These are phyloP conservation scores for Rhinopomastus cyanomelas DNA, from an alignment of 2,113 vertebrate species.

Conservation along the genomic window DNA sequence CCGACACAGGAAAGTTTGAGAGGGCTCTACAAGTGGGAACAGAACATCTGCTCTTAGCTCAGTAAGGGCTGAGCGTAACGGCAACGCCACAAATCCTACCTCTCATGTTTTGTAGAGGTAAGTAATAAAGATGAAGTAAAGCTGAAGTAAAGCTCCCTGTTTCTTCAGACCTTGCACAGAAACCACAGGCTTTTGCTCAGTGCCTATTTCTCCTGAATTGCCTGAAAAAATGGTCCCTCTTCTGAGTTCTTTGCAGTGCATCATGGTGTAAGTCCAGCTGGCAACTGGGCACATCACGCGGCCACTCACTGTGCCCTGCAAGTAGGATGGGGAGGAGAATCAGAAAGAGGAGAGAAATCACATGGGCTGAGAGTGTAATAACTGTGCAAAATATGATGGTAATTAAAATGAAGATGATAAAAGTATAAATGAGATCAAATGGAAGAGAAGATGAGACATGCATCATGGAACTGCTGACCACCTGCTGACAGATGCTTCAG, in stretches of 20 bases:
- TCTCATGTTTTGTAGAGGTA: constrained; percentile 14
- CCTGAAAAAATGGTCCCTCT: background rate
- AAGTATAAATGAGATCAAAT: background rate
- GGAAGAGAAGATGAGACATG: background rate
- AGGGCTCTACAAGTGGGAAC: background rate
- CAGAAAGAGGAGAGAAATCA: too few species aligned
- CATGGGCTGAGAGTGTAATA: background rate
- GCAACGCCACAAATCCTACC: background rate
- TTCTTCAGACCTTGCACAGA: background rate
- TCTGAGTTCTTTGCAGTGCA: background rate
- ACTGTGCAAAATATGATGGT: background rate
- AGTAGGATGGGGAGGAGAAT: background rate
- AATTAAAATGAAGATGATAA: background rate
- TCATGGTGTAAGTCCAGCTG: background rate
- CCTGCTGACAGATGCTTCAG: background rate
- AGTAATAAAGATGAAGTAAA: too few species aligned
- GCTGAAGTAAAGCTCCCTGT: background rate
- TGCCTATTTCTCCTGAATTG: background rate
- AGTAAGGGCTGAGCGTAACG: background rate
- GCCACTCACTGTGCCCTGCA: background rate
- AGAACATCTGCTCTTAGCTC: constrained; percentile 8
- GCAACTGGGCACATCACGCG: background rate
- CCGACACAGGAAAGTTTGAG: too few species aligned
- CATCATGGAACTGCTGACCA: background rate
- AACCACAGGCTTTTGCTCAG: background rate